phyloP scores from a whole-genome alignment of 2,113 vertebrate species.

The Oryzias woworae region DNA sequence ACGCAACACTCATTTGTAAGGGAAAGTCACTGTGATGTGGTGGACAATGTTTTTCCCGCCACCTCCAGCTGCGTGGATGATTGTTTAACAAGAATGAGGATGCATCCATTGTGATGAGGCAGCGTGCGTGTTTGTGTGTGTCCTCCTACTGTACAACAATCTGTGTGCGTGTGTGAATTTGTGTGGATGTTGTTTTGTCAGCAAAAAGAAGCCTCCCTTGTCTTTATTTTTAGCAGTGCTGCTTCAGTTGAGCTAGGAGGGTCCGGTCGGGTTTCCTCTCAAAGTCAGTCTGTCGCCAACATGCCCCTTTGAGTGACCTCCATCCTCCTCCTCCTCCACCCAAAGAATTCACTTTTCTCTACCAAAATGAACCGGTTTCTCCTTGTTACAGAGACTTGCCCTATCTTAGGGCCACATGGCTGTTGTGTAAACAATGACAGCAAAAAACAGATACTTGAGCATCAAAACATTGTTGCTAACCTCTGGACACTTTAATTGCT shows the following conservation, averaged over 20 bases:
- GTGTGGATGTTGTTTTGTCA: conserved; percentile 65
- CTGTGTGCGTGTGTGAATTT: conserved; percentile 36
- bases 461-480: no score
- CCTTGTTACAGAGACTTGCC: no score
- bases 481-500: background rate
- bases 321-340: conserved; percentile 9
- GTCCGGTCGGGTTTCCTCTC: conserved; percentile 75
- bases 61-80: conserved; percentile 25
- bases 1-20: conserved; percentile 62
- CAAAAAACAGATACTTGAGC: no score
- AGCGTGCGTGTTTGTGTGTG: conserved; percentile 34
- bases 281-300: conserved; percentile 76
- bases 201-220: conserved; percentile 66
- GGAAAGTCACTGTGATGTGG: conserved; percentile 62
- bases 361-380: no score
- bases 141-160: background rate
- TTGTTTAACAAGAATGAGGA: conserved; percentile 51
- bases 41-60: conserved; percentile 33
- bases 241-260: conserved; percentile 63
- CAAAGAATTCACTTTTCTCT: background rate
- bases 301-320: conserved; percentile 37
- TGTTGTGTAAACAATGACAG: no score
- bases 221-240: conserved; percentile 77
- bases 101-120: conserved; percentile 51
- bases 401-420: no score